Evolutionary conservation across 2,113 vertebrate genomes (phyloP), one percentile per base, ranked within the genome.

Genomic region (Cavia aperea): DNA sequence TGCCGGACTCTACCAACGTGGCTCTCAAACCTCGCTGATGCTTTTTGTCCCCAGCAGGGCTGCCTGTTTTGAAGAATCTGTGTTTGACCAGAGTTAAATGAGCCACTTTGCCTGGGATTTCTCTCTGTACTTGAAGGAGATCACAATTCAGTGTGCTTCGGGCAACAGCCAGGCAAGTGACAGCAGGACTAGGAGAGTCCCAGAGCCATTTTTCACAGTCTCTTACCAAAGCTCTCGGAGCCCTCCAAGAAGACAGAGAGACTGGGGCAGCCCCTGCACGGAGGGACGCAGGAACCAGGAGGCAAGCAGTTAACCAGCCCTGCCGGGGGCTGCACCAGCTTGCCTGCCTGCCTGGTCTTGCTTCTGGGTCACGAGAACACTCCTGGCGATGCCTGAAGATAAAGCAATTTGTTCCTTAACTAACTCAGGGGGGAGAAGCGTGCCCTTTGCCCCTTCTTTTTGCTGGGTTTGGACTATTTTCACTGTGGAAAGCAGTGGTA

Each of bases 331-430:
- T 26, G 39, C 62, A 7, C 79, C 14, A 49, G 72, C 63, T 78
- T 15, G 72, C 92, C 78, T 86, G 78, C 92, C 78, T 83, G 84
- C 70, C 88, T 83, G 33, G 4, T 78, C 92, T 95, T 90, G 77
- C 66, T 65, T 95, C 93, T 94, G 78, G 79, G 63, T 81, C 95
- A 91, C 79, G 62, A 81, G 91, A 79, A 94, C 43, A 82, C 83
- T 92, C 58, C 39, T 18, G 19, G n/a, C 46, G 90, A 83, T 73
- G 14, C 33, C 81, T 75, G 39, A 66, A 90, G 77, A 68, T 87
- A 88, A 92, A 95, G 43, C 46, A 84, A 84, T 65, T 26, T 86
- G 65, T 24, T 33, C 88, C 63, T 91, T 89, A 63, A 78, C 88
- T 81, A 88, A 82, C 39, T 31, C 78, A 65, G 79, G n/a, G 92